phyloP scores from a whole-genome alignment of 2,888 invertebrate species.

The Zonitis immaculata region DNA sequence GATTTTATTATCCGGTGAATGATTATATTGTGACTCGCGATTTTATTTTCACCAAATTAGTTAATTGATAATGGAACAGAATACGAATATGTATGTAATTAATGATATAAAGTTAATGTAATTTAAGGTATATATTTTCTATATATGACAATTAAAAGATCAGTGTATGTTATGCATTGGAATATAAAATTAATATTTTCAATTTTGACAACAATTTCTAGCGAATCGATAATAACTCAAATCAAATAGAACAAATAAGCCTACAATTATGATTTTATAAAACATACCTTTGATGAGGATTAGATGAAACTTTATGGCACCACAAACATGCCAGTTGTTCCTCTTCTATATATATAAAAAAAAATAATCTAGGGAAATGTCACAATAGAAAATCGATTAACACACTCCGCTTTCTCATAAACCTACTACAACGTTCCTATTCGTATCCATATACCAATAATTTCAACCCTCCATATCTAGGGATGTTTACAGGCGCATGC shows the following conservation, averaged over 20 bases:
- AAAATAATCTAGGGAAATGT: constrained; percentile 1
- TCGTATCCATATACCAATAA: constrained; percentile 9
- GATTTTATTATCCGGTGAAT: background rate
- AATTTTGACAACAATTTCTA: background rate
- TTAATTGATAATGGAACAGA: background rate
- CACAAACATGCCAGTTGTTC: background rate
- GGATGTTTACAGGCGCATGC: constrained; percentile 22
- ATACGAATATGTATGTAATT: too few relatives aligned
- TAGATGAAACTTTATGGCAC: constrained; percentile 2
- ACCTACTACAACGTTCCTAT: constrained; percentile 17
- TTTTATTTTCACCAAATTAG: constrained; percentile 5
- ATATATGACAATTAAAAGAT: constrained; percentile 6
- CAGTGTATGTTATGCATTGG: constrained; percentile 11
- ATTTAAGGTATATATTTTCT: background rate
- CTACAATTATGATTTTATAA: background rate
- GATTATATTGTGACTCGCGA: background rate
- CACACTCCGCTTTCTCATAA: constrained; percentile 18
- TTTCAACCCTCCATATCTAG: constrained; percentile 12
- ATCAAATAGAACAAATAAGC: background rate
- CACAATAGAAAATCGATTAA: constrained; percentile 15
- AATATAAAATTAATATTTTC: constrained; percentile 1
- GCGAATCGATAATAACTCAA: constrained; percentile 9
- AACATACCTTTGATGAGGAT: constrained; percentile 11
- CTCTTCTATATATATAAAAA: too few relatives aligned
- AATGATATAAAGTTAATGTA: background rate